Evolutionary conservation across 2,113 vertebrate species (phyloP).

Genomic region (Eonycteris spelaea): DNA sequence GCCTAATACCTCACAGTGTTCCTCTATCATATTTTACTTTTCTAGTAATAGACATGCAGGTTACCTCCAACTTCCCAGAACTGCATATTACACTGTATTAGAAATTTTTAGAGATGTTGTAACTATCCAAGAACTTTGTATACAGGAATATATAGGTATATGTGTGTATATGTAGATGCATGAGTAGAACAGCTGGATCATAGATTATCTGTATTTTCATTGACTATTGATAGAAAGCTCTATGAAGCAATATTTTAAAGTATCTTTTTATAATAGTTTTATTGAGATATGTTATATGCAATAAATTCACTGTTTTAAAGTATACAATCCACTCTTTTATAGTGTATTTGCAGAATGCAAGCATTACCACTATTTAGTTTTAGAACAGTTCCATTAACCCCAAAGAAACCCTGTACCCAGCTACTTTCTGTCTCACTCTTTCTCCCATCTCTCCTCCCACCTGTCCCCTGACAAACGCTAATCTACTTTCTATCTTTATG

Average conservation of each 20-base stretch:
- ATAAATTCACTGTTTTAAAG: not conserved
- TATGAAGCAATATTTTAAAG: slow-evolving; percentile 3
- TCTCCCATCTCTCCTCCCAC: not conserved
- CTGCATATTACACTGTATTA: not conserved
- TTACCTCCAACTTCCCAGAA: not conserved
- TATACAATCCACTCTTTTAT: not conserved
- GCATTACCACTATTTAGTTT: not conserved
- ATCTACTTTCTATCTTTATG: not conserved
- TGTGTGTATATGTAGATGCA: not conserved
- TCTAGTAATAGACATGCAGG: not conserved
- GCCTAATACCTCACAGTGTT: not conserved
- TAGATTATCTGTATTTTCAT: not conserved
- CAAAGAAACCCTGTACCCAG: not conserved
- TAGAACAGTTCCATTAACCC: not conserved
- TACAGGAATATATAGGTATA: not conserved
- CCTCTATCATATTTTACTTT: not conserved
- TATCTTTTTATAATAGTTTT: not conserved
- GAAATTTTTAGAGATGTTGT: not conserved
- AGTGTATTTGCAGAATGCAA: not conserved
- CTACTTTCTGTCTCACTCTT: not conserved
- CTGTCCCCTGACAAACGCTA: not conserved
- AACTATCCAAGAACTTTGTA: not conserved
- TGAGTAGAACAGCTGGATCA: not conserved
- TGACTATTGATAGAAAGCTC: not conserved
- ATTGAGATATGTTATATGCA: not conserved